Conservation (phyloP, 2,113 vertebrate species). For the Cyprinus carpio region DNA sequence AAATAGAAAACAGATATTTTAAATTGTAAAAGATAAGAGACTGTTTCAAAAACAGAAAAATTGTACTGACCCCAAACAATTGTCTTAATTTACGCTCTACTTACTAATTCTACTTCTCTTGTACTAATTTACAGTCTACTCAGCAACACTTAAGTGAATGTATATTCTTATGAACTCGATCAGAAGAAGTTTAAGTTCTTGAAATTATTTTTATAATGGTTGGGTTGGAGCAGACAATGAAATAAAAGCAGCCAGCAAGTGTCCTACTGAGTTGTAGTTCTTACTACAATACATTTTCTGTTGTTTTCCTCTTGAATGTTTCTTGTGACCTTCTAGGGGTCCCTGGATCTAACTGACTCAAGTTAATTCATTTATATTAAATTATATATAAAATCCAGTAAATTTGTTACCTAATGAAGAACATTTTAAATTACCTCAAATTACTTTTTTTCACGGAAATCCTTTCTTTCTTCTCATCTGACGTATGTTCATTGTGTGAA, state of each 20-base stretch:
- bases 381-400: background rate
- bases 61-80: background rate
- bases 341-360: too few species aligned
- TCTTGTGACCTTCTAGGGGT: background rate
- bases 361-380: background rate
- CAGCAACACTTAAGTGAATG: too few species aligned
- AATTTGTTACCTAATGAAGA: background rate
- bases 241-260: background rate
- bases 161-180: background rate
- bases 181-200: background rate
- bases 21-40: too few species aligned
- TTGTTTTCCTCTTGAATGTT: background rate
- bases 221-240: background rate
- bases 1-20: too few species aligned
- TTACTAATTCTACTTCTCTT: background rate
- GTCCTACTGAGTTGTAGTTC: background rate
- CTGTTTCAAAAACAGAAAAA: too few species aligned
- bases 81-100: background rate
- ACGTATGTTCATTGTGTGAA: constrained; percentile 19
- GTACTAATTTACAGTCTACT: too few species aligned
- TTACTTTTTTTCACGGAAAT: background rate
- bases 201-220: background rate
- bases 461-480: background rate
- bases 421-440: background rate
- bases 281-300: background rate